Conservation (phyloP, 2,888 invertebrate genomes). For the Hyposoter dolosus region DNA sequence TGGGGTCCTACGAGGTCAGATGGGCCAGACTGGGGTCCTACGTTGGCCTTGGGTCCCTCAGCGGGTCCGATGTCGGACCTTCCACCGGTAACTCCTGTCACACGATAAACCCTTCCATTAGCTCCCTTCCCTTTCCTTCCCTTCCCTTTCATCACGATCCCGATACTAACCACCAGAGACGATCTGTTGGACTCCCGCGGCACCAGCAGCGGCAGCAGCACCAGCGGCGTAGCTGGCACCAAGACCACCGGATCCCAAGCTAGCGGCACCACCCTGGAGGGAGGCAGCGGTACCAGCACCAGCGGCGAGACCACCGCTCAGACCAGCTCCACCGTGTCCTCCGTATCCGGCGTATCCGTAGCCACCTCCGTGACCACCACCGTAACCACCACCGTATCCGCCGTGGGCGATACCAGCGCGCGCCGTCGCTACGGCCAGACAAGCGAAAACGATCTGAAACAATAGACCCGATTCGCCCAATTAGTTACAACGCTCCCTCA, state of each 20-base stretch:
- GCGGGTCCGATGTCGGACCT: slow-evolving; percentile 84
- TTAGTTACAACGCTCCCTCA: slow-evolving; percentile 10
- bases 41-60: slow-evolving; percentile 84
- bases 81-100: slow-evolving; percentile 82
- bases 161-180: slow-evolving; percentile 82
- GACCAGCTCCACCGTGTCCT: slow-evolving; percentile 80
- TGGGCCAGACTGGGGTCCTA: slow-evolving; percentile 84
- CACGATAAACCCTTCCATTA: slow-evolving; percentile 14
- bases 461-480: slow-evolving; percentile 29
- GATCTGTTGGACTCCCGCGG: slow-evolving; percentile 84
- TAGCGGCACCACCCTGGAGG: slow-evolving; percentile 83
- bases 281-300: slow-evolving; percentile 83
- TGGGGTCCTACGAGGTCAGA: slow-evolving; percentile 84
- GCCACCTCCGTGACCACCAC: slow-evolving; percentile 76
- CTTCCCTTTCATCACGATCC: not conserved
- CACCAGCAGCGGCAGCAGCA: slow-evolving; percentile 83
- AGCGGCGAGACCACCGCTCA: slow-evolving; percentile 83
- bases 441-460: slow-evolving; percentile 83
- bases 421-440: slow-evolving; percentile 84
- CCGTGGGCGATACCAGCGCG: slow-evolving; percentile 83
- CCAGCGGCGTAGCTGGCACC: slow-evolving; percentile 84
- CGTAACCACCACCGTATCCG: slow-evolving; percentile 77
- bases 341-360: slow-evolving; percentile 73
- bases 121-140: not conserved
- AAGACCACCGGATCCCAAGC: slow-evolving; percentile 83